Conservation (phyloP, 2,113 vertebrate species). For the Orientallactaga bullata region DNA sequence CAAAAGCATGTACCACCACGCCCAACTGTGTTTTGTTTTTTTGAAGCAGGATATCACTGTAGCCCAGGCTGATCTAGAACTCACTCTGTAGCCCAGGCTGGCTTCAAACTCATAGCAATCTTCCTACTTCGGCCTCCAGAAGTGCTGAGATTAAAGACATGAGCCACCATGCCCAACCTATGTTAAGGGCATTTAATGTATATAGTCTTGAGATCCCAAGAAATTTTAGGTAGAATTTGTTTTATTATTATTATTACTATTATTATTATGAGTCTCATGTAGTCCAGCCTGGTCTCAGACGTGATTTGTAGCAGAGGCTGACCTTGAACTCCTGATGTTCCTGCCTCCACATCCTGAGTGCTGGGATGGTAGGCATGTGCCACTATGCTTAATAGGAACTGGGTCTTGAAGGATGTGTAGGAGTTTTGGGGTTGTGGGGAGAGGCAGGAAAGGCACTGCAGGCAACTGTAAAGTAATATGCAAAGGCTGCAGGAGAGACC, state of each 20-base stretch:
- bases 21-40: too few relatives aligned
- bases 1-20: too few relatives aligned
- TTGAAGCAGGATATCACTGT: too few relatives aligned
- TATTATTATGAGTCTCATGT: neutral
- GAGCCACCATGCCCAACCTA: too few relatives aligned
- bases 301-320: neutral
- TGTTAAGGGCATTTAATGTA: too few relatives aligned
- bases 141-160: too few relatives aligned
- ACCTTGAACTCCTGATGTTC: neutral
- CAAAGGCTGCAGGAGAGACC: neutral
- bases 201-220: neutral
- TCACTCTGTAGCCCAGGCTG: too few relatives aligned
- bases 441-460: neutral
- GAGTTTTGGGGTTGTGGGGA: neutral
- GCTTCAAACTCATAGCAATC: too few relatives aligned
- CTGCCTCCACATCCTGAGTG: neutral
- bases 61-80: too few relatives aligned
- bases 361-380: neutral
- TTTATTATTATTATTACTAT: too few relatives aligned
- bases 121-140: too few relatives aligned
- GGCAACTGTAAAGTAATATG: neutral
- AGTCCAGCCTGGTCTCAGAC: neutral
- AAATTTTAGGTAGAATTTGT: neutral
- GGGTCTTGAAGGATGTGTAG: constrained; percentile 40
- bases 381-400: neutral